Evolutionary conservation across 1,140 invertebrate species (phyloP).

Genomic region (Mylabris phalerata): DNA sequence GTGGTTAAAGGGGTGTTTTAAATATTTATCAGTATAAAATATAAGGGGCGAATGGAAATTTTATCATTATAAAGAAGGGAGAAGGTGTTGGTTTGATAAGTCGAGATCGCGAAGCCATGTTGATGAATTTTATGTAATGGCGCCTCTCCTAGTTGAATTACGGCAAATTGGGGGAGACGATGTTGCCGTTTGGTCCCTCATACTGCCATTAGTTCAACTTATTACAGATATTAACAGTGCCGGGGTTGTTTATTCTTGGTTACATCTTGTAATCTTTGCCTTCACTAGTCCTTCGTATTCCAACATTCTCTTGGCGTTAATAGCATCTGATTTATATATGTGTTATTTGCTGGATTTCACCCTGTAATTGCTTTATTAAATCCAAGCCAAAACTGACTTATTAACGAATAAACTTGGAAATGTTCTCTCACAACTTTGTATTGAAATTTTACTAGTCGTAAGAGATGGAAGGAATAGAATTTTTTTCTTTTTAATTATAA

Average conservation of each 20-base stretch:
- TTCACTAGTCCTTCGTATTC: neutral
- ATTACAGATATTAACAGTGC: slow-evolving; percentile 17
- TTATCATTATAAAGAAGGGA: neutral
- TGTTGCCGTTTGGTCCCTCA: slow-evolving; percentile 4
- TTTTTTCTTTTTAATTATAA: no score
- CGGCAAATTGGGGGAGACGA: slow-evolving; percentile 17
- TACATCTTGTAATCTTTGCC: slow-evolving; percentile 18
- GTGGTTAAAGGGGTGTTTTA: no score
- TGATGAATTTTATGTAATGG: slow-evolving; percentile 24
- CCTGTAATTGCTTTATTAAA: slow-evolving; percentile 18
- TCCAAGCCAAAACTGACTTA: neutral
- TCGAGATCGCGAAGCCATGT: slow-evolving; percentile 18
- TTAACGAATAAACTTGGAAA: no score
- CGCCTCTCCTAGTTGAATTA: slow-evolving; percentile 23
- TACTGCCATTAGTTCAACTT: slow-evolving; percentile 13
- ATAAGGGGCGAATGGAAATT: no score
- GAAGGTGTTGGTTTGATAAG: slow-evolving; percentile 16
- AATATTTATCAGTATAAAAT: no score
- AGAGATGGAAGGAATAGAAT: no score
- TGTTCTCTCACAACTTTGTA: no score
- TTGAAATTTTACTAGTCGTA: no score
- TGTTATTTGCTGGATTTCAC: slow-evolving; percentile 6
- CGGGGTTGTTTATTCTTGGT: slow-evolving; percentile 15
- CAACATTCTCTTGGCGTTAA: slow-evolving; percentile 9
- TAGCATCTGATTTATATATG: slow-evolving; percentile 13